Evolutionary conservation across 2,113 vertebrate species (phyloP), one percentile per base, ranked within the genome.

Genomic region (Aleadryas rufinucha): DNA sequence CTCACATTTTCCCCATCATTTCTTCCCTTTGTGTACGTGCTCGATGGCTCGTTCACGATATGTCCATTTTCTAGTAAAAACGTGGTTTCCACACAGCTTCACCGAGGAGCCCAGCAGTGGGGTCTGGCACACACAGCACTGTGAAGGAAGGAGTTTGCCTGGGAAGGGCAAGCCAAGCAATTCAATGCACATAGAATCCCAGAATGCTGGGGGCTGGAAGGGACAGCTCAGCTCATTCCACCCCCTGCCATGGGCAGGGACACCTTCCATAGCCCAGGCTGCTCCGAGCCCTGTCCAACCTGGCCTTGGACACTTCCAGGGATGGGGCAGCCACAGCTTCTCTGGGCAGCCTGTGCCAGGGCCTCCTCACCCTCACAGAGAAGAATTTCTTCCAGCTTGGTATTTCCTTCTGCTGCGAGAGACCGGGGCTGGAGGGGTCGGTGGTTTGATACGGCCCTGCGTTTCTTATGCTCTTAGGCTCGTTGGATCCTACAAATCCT

Each of bases 341-440:
- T 42, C 49, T 72, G 57, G 57, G 14, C 57, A 80, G 0, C 57
- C 50, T 50, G 76, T 66, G 68, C 44, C 52, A 44, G 23, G 44
- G 60, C 45, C 28, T 82, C 13, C 0, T 16, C 33, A 16, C 14
- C 39, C 66, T 80, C 33, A 3, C 27, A 66, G 37, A 44, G 28
- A 59, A 7, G 1, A 1, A n/a, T 59, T 52, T 7, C 53, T 26
- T n/a, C n/a, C 23, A 59, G 37, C 33, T 13, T 66, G 77, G 45
- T 63, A 24, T 61, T 53, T 89, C 30, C 56, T 84, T 41, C 69
- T 47, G 53, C 57, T 44, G 9, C 10, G 1, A 50, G 54, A 65
- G n/a, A 65, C 3, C 0, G 0, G 35, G 60, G 19, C 45, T 24
- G 31, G 19, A 31, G 2, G 4, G 33, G 52, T 28, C 0, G 0